These are phyloP conservation scores for Lepeophtheirus salmonis DNA, from an alignment of 1,140 invertebrate species.

Conservation along the genomic window DNA sequence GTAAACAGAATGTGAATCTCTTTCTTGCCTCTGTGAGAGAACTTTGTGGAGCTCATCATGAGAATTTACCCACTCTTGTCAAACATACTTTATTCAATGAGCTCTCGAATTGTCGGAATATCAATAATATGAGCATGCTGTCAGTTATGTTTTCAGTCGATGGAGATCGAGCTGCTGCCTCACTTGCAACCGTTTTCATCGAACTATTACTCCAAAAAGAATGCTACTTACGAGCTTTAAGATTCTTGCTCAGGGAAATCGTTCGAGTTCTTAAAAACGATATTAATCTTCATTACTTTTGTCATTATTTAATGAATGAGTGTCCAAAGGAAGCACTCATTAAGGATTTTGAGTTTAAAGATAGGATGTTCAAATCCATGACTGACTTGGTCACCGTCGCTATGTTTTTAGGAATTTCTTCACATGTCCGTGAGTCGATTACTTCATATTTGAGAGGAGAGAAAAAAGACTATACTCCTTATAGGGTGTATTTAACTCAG, in stretches of 20 bases:
- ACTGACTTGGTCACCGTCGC: constrained; percentile 65
- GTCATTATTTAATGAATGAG: constrained; percentile 42
- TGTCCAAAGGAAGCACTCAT: constrained; percentile 22
- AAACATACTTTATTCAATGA: constrained; percentile 89
- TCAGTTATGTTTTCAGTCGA: constrained; percentile 56
- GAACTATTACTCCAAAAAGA: constrained; percentile 18
- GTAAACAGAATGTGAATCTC: constrained; percentile 70
- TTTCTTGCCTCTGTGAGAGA: constrained; percentile 50
- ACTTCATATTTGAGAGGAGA: constrained; percentile 36
- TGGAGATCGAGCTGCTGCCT: constrained; percentile 26
- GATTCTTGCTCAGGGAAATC: constrained; percentile 65
- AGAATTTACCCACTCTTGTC: constrained; percentile 64
- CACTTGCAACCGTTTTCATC: constrained; percentile 12
- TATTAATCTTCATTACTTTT: constrained; percentile 49
- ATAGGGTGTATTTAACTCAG: constrained; percentile 22
- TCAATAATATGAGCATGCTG: constrained; percentile 77
- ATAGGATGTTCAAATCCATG: constrained; percentile 60
- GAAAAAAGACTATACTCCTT: constrained; percentile 35
- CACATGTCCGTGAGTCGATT: constrained; percentile 50
- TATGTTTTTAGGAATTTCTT: constrained; percentile 56
- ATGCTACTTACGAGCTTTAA: constrained; percentile 38
- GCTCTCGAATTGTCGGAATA: constrained; percentile 62
- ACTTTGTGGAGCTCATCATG: constrained; percentile 49
- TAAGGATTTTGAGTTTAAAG: constrained; percentile 45
- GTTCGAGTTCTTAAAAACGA: constrained; percentile 62